phyloP scores from a whole-genome alignment of 1,140 invertebrate genomes.

The roundworm (Caenorhabditis elegans) region WBcel235 BX284606.5:1144501-1145000 shows the following conservation, averaged over 20 bases:
- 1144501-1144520: too few relatives aligned
- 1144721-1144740: constrained; percentile 8
- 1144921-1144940: neutral
- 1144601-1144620: neutral
- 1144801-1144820: too few relatives aligned
- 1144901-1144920: neutral
- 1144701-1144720: neutral
- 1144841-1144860: constrained; percentile 32
- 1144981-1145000: constrained; percentile 17
- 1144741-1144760: constrained; percentile 21
- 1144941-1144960: neutral
- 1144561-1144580: neutral
- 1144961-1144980: neutral
- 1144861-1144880: neutral
- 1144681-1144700: neutral
- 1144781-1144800: neutral
- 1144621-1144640: constrained; percentile 5
- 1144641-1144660: neutral
- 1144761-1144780: neutral
- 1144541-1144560: neutral
- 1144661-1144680: neutral
- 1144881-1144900: neutral
- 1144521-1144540: too few relatives aligned
- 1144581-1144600: constrained; percentile 33
- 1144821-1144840: too few relatives aligned